Evolutionary conservation across 2,797 vertebrate genomes (phyloP), one percentile per base, ranked within the genome.

Genomic region (Sebastes trivittatus): DNA sequence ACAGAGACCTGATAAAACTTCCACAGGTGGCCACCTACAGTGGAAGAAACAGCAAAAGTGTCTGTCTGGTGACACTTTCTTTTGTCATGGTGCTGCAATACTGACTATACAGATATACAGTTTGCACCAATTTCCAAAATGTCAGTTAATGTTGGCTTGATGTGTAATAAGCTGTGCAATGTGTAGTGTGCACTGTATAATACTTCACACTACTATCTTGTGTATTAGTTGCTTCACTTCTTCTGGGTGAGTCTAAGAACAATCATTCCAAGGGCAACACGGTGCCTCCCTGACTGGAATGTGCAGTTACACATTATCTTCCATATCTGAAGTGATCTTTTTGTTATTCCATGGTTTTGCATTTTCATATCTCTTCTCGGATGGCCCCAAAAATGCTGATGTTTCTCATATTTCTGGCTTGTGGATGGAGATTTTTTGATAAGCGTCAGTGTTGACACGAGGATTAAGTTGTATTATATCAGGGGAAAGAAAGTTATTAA

Each of bases 401-500:
- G 18, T 34, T 42, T 61, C 78, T 72, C 63, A 76, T 75, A 60
- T 79, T 72, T 70, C 52, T 82, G 54, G 25, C 36, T 42, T 25
- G 71, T 70, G 62, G 34, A 59, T 14, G 10, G 20, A 64, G 8
- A 32, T 68, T 80, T 80, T 83, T 66, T 73, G 71, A 81, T 84
- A 66, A 75, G 25, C 18, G 59, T 63, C 30, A 30, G 14, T 87
- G 75, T 78, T 92, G 82, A 89, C 77, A 54, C 11, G n/a, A 75
- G 22, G 63, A 85, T 84, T 62, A 70, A 68, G 54, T 59, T 56
- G 62, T 77, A 34, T 86, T 84, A 77, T 76, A 60, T 61, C 32
- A 78, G 56, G 56, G 36, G 27, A 69, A 30, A 62, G 59, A 36
- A 78, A 20, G 75, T 74, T 68, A 75, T 85, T 75, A 64, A 78